phyloP scores from a whole-genome alignment of 2,113 vertebrate species.

The Colaptes auratus region DNA sequence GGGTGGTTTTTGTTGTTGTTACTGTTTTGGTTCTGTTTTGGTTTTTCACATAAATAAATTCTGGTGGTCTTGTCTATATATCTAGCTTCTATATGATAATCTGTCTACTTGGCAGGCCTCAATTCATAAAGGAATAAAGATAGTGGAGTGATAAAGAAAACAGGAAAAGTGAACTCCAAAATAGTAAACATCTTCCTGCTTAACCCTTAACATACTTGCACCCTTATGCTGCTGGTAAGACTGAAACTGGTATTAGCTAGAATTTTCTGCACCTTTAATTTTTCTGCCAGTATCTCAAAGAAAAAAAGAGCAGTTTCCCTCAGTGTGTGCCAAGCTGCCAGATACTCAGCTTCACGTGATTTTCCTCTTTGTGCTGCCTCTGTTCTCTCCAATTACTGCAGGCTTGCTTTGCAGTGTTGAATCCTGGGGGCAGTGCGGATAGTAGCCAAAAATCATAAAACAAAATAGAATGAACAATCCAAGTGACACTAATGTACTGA shows the following conservation, averaged over 20 bases:
- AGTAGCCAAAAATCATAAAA: not conserved
- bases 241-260: not conserved
- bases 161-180: not conserved
- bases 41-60: not conserved
- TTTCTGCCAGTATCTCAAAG: not conserved
- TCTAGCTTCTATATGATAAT: not conserved
- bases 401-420: not conserved
- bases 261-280: not conserved
- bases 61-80: not conserved
- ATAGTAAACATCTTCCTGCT: not conserved
- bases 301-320: not conserved
- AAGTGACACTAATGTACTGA: not conserved
- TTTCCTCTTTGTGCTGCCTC: not conserved
- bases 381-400: not conserved
- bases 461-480: not conserved
- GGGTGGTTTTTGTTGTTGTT: no score
- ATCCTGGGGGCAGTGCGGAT: rapidly evolving
- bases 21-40: no score
- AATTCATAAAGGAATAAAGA: not conserved
- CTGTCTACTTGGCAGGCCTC: not conserved
- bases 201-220: not conserved
- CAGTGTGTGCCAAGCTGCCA: not conserved
- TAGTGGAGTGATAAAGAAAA: not conserved
- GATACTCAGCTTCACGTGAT: not conserved
- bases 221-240: not conserved